Percentiles rank a stretch among this genome's conserved stretches.
phyloP scores from a whole-genome alignment of 2,888 invertebrate genomes.

The Priocnemis perturbator region DNA sequence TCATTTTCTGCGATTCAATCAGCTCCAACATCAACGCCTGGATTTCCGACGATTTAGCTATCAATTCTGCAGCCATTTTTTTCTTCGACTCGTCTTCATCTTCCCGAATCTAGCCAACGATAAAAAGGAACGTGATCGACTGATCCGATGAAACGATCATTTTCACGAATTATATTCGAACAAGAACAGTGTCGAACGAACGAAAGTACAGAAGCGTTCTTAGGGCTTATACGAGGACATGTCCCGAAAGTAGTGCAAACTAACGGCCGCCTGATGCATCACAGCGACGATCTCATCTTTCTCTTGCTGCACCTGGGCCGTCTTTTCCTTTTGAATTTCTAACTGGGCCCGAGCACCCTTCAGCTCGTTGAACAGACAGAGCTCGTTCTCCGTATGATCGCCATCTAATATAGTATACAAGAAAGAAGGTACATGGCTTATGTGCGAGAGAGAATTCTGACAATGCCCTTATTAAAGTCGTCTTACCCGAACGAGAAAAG shows the following conservation, averaged over 20 bases:
- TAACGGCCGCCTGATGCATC: constrained; percentile 77
- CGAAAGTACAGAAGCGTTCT: constrained; percentile 24
- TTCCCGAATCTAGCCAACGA: constrained; percentile 69
- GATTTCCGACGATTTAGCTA: constrained; percentile 75
- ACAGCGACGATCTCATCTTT: constrained; percentile 76
- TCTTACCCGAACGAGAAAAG: constrained; percentile 31
- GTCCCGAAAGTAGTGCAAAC: constrained; percentile 57
- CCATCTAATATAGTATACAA: constrained; percentile 35
- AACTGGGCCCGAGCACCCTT: constrained; percentile 73
- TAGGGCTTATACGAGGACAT: constrained; percentile 42
- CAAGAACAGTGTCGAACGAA: constrained; percentile 16
- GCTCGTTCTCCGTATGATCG: constrained; percentile 73
- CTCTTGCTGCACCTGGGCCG: constrained; percentile 75
- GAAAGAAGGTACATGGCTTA: neutral
- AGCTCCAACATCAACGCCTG: constrained; percentile 49
- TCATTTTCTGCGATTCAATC: constrained; percentile 47
- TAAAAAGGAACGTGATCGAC: constrained; percentile 1
- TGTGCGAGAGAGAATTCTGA: too few relatives aligned
- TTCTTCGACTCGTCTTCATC: constrained; percentile 76
- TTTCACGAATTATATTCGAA: too few relatives aligned
- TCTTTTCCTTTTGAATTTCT: constrained; percentile 73
- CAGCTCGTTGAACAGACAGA: constrained; percentile 77
- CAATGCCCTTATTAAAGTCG: neutral
- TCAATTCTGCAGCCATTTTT: constrained; percentile 76
- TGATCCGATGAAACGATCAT: neutral